Conservation (phyloP, 2,888 invertebrate species). For the Heliconius hortense region DNA sequence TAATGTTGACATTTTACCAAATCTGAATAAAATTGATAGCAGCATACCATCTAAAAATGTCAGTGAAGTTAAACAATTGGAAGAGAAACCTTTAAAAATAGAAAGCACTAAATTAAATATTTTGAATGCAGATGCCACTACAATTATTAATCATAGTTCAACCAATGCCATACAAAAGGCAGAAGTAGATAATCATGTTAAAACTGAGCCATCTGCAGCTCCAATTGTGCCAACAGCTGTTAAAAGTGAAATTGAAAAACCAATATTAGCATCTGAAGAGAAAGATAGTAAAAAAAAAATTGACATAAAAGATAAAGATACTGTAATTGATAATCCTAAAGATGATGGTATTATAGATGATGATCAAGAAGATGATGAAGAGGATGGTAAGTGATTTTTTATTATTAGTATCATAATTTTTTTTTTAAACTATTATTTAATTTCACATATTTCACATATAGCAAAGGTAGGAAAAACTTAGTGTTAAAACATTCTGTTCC, state of each 20-base stretch:
- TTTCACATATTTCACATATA: not conserved
- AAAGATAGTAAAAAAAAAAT: constrained; percentile 41
- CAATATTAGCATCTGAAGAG: constrained; percentile 35
- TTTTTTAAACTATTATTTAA: not conserved
- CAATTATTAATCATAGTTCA: constrained; percentile 17
- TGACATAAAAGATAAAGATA: constrained; percentile 43
- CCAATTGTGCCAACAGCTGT: constrained; percentile 23
- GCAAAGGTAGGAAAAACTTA: no score
- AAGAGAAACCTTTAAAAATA: constrained; percentile 11
- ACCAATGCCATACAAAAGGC: constrained; percentile 31
- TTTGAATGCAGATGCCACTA: constrained; percentile 6
- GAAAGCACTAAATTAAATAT: not conserved
- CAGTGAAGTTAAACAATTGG: constrained; percentile 9
- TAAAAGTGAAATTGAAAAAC: constrained; percentile 36
- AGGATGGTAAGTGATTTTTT: constrained; percentile 27
- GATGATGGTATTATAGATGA: constrained; percentile 41
- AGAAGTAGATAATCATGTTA: constrained; percentile 12
- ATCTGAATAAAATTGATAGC: constrained; percentile 23
- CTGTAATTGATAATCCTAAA: constrained; percentile 47
- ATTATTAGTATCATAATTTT: not conserved
- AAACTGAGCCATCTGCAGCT: constrained; percentile 20
- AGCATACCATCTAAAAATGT: constrained; percentile 23
- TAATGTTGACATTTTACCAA: constrained; percentile 3
- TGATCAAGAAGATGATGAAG: constrained; percentile 47
- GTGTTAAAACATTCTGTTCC: no score